Evolutionary conservation across 2,888 invertebrate species (phyloP), one percentile per base, ranked within the genome.

Genomic region (Dicyrtomina minuta): DNA sequence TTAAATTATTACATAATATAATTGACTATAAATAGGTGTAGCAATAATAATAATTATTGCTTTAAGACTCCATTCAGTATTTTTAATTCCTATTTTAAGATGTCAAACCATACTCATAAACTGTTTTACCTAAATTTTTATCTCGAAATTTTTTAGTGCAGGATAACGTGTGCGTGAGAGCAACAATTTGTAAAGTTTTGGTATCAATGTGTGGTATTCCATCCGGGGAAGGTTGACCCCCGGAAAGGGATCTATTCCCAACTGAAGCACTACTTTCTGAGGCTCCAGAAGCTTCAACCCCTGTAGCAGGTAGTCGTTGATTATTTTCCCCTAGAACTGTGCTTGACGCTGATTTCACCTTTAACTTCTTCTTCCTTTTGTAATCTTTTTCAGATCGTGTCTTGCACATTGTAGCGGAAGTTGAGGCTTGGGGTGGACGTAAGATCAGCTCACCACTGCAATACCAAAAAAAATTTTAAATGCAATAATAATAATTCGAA

Each of bases 141-240:
- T 79, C 78, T 51, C 76, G 77, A 46, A 79, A 72, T 51, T 78
- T 78, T 73, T 79, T 78, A 69, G 79, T 76, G 53, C 76, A 79
- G 46, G 72, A 77, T 13, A 80, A 71, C 0, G 80, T 79, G 69
- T 80, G 80, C 8, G 79, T 74, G 3, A 80, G 70, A 4, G 79
- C 78, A 15, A 79, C 79, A 60, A 79, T 77, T 70, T 80, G 80
- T 3, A 79, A 70, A 4, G 78, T 76, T 66, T 80, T 79, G 51
- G 72, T 75, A 41, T 78, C 76, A 39, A 68, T 60, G 24, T n/a
- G 69, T 1, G 70, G 64, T 64, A 46, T 70, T 13, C 60, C 67
- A 22, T 61, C 75, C 0, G 73, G 70, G 5, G 71, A 70, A 20
- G 61, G 26, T 56, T 67, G 70, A 15, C 20, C 41, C 1, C 15